Base-by-base conservation (phyloP, 2,888 invertebrate species). In the Tuta absoluta region DNA sequence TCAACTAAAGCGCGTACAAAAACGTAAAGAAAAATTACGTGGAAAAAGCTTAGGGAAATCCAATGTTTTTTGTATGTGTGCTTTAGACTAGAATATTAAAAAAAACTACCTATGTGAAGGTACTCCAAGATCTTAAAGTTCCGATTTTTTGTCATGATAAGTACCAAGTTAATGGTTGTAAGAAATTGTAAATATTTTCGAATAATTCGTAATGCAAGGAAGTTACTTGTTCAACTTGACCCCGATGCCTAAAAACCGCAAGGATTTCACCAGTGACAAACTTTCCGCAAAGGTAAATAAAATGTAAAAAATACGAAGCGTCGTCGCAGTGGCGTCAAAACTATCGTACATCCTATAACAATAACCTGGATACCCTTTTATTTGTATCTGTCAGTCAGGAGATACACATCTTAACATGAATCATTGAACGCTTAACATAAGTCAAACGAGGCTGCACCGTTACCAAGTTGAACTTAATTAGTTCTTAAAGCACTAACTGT, bases 371-470 rank as follows among this genome's bases (percentile, higher is more conserved):
- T 49, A 49, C 17, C 23, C 23, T 53, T 53, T 53, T 53, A 53
- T 53, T 53, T 53, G 51, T 23, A 53, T 53, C 51, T 53, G 51
- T 23, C 51, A 23, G 51, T 23, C 51, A 23, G 23, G 28, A 7
- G 33, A 4, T n/a, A 14, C 10, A 33, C 33, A 56, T 12, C 56
- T 17, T 53, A 7, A 59, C 65, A 63, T 56, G 53, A 53, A 64
- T 64, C 53, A 66, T 62, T 37, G 60, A 60, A 51, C 53, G 62
- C 53, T 61, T 41, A 61, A 66, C 59, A 62, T 60, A 66, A 69
- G 65, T 67, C 24, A 65, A 72, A 70, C 74, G 71, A 66, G 74
- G 70, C 58, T 69, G 67, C 62, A 71, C 76, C 75, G 75, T 77
- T 76, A 76, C 65, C 64, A 49, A 62, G 66, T 63, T 63, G 68